Conservation (phyloP, 2,113 vertebrate genomes). For the Pseudolaguvia tuberculata region DNA sequence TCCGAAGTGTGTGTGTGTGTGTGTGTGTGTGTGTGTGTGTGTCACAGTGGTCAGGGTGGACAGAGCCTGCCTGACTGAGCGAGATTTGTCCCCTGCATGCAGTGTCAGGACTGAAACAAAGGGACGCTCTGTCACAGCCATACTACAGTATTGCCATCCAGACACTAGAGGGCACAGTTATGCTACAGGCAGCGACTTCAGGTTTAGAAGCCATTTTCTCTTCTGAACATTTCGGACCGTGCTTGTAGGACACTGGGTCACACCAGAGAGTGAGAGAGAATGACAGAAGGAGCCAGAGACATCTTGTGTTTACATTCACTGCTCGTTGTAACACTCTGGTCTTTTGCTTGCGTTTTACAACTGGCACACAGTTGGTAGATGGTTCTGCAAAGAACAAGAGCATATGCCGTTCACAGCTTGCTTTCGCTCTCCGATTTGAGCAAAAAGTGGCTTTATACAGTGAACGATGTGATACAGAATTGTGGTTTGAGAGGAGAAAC, state of each 20-base stretch:
- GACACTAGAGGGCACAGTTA: conserved; percentile 62
- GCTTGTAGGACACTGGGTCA: conserved; percentile 39
- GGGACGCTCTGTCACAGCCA: conserved; percentile 11
- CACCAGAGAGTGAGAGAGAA: conserved; percentile 33
- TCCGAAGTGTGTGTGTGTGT: conserved; percentile 50
- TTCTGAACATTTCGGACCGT: conserved; percentile 37
- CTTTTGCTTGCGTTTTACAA: conserved; percentile 53
- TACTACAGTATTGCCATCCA: conserved; percentile 34
- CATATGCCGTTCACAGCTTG: conserved; percentile 47
- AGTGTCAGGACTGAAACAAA: conserved; percentile 24
- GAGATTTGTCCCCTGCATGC: not conserved
- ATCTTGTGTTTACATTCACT: conserved; percentile 57
- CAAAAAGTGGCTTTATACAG: conserved; percentile 31
- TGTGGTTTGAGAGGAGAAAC: conserved; percentile 3
- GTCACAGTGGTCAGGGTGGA: conserved; percentile 71
- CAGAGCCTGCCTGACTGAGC: conserved; percentile 49
- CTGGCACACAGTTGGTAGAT: conserved; percentile 52
- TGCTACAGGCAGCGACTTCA: conserved; percentile 34
- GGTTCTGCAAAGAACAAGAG: conserved; percentile 33
- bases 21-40: conserved; percentile 47
- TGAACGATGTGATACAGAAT: not conserved
- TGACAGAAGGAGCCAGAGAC: conserved; percentile 49
- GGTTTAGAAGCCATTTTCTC: conserved; percentile 63
- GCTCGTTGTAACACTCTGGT: conserved; percentile 54
- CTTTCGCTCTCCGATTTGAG: conserved; percentile 39